Percentiles rank a stretch among this genome's conserved stretches.
These are phyloP conservation scores for Fregata magnificens DNA, from an alignment of 2,113 vertebrate genomes.

Conservation along the genomic window DNA sequence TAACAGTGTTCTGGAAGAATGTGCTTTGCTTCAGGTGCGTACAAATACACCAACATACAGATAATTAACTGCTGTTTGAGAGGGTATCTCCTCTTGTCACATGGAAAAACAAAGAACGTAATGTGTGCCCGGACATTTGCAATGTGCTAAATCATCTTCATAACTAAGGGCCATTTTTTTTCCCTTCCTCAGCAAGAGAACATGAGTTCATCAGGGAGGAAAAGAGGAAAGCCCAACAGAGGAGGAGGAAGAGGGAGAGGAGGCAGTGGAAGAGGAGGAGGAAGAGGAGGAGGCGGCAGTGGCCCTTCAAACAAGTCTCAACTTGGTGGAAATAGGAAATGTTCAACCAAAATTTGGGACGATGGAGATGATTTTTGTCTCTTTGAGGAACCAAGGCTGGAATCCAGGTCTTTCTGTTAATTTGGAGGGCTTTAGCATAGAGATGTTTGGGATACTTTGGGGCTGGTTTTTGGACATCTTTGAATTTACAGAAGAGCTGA, in stretches of 20 bases:
- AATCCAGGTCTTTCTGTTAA: slow-evolving; percentile 57
- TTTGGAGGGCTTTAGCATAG: not conserved
- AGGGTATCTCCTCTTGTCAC: not conserved
- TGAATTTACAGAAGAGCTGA: not conserved
- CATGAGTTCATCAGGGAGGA: slow-evolving; percentile 78
- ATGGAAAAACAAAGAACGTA: not conserved
- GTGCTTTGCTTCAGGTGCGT: not conserved
- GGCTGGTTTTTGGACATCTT: not conserved
- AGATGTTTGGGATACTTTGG: not conserved
- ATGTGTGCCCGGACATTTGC: not conserved
- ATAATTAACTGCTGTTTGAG: not conserved
- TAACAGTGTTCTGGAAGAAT: not conserved
- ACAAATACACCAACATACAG: not conserved
- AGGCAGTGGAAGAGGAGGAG: slow-evolving; percentile 44
- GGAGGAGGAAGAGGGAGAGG: slow-evolving; percentile 76
- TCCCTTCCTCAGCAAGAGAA: slow-evolving; percentile 16
- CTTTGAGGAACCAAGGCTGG: slow-evolving; percentile 70
- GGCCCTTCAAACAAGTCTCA: slow-evolving; percentile 46
- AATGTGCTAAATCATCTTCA: not conserved
- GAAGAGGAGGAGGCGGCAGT: slow-evolving; percentile 22
- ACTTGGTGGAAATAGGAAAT: slow-evolving; percentile 74
- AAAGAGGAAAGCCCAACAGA: slow-evolving; percentile 86
- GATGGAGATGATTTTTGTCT: slow-evolving; percentile 89
- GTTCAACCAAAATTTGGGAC: slow-evolving; percentile 80
- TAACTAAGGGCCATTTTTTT: not conserved